Conservation (phyloP, 1,140 invertebrate genomes). For the Lysiphlebus fabarum region DNA sequence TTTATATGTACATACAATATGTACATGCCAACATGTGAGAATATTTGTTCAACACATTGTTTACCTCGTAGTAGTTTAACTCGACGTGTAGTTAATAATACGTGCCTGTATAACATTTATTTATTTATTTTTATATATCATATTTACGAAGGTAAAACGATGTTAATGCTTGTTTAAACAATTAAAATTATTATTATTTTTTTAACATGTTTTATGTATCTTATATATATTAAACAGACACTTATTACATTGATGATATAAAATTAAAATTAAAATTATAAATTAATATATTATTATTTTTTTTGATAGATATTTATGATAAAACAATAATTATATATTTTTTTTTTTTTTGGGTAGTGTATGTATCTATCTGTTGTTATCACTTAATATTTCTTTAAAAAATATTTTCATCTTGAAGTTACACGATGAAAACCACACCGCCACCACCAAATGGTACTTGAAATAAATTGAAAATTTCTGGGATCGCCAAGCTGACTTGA, state of each 20-base stretch:
- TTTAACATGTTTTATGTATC: constrained; percentile 8
- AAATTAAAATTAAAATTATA: too few species aligned
- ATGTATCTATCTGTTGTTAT: constrained; percentile 6
- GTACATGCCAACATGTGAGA: constrained; percentile 1
- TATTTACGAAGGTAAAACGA: not conserved
- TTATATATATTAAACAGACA: not conserved
- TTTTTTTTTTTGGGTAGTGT: too few species aligned
- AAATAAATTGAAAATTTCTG: constrained; percentile 26
- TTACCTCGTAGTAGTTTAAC: not conserved
- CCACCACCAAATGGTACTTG: constrained; percentile 20
- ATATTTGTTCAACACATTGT: constrained; percentile 18
- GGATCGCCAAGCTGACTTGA: constrained; percentile 15
- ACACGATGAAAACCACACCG: not conserved
- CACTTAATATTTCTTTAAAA: not conserved
- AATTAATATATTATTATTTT: too few species aligned
- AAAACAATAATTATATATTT: too few species aligned
- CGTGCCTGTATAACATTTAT: constrained; percentile 2
- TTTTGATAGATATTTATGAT: too few species aligned
- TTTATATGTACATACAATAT: constrained; percentile 4
- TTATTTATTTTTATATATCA: not conserved
- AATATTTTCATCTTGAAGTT: not conserved
- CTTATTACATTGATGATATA: too few species aligned
- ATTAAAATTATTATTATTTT: not conserved
- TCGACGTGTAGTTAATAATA: constrained; percentile 15
- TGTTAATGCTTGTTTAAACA: constrained; percentile 4